A percentile compares a stretch with the other conserved stretches of the same genome.
Conservation (phyloP, 2,113 vertebrate genomes). For the Caranx melampygus region DNA sequence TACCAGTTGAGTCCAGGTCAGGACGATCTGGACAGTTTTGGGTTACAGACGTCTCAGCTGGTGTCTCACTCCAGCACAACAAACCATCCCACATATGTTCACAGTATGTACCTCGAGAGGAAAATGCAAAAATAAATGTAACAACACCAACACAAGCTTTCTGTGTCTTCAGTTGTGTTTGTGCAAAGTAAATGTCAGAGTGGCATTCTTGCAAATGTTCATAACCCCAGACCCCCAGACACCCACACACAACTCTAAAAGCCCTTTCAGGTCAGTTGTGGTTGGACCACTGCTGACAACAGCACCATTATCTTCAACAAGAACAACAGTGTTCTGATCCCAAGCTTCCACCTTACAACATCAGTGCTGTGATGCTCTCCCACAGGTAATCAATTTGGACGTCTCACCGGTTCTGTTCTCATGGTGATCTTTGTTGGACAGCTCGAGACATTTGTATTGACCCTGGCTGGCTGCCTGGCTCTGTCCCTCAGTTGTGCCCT, state of each 20-base stretch:
- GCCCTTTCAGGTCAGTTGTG: neutral
- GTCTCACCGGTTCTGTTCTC: conserved; percentile 81
- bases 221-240: neutral
- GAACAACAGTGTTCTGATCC: conserved; percentile 3
- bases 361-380: conserved; percentile 6
- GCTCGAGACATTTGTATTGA: conserved; percentile 78
- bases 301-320: conserved; percentile 13
- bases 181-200: neutral
- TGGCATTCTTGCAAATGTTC: neutral
- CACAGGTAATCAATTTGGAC: conserved; percentile 33
- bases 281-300: neutral
- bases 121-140: neutral
- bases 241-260: neutral
- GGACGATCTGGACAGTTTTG: conserved; percentile 89
- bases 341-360: neutral
- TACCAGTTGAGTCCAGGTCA: conserved; percentile 88
- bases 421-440: conserved; percentile 62
- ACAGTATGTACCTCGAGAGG: conserved; percentile 86
- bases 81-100: conserved; percentile 93
- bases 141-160: conserved; percentile 2
- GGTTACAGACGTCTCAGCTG: conserved; percentile 84
- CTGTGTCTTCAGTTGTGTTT: neutral
- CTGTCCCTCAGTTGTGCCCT: conserved; percentile 54
- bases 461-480: conserved; percentile 60
- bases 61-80: conserved; percentile 94